Percentiles rank a stretch among this genome's conserved stretches.
Evolutionary conservation across 1,140 invertebrate species (phyloP).

Genomic region (Trachelipus rathkii): DNA sequence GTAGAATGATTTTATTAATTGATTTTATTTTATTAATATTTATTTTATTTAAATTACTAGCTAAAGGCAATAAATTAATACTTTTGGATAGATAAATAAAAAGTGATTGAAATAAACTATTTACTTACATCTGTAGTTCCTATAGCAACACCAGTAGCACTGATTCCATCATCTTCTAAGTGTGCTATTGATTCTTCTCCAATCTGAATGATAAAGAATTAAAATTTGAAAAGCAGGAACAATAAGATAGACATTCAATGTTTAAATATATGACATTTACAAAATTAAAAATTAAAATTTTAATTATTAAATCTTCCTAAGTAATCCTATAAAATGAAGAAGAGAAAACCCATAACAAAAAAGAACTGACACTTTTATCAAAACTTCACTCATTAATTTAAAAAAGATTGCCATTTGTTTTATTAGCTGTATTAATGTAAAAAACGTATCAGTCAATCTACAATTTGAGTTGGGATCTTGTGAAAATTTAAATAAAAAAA

Average conservation of each 20-base stretch:
- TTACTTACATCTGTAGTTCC: conserved; percentile 14
- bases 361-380: too few species aligned
- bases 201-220: conserved; percentile 39
- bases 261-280: neutral
- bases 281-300: neutral
- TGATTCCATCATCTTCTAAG: conserved; percentile 53
- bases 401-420: too few species aligned
- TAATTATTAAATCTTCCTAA: too few species aligned
- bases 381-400: too few species aligned
- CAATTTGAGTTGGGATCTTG: too few species aligned
- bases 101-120: too few species aligned
- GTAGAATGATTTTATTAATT: neutral
- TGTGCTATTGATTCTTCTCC: conserved; percentile 58
- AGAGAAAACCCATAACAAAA: too few species aligned
- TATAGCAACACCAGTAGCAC: conserved; percentile 34
- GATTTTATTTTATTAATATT: neutral
- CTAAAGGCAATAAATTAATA: neutral
- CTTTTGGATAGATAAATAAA: too few species aligned
- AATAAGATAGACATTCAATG: neutral
- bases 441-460: too few species aligned
- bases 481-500: too few species aligned
- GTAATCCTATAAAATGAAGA: too few species aligned
- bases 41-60: neutral
- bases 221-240: neutral
- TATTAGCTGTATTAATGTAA: too few species aligned